Base-by-base conservation (phyloP, 2,113 vertebrate species). In the Notiomystis cincta region DNA sequence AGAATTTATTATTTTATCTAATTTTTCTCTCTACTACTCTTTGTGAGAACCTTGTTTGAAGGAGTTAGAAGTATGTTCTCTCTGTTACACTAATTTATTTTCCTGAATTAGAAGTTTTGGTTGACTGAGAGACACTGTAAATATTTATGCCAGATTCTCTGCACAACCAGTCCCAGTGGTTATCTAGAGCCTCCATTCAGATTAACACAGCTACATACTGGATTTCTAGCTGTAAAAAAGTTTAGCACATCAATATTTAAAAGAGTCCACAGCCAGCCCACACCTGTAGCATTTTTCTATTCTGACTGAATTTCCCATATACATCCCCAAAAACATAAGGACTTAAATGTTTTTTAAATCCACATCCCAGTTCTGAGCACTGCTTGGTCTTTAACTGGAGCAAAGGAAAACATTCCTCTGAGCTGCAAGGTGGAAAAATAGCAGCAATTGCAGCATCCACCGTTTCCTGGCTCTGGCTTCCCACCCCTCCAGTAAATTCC, bases 171-270 rank as follows among this genome's bases (percentile, higher is more conserved):
- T 31, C 35, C 66, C 27, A 72, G 44, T 25, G 44, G 37, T 56
- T 33, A 80, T 16, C 53, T 81, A 51, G 60, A 93, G 58, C 58
- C 54, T 87, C 66, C 66, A 38, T 51, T 77, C 45, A 90, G 20
- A 71, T 33, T 73, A 44, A 80, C 40, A 66, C 21, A 23, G 64
- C 22, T 85, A 28, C 62, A 25, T 18, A 25, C 15, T 51, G 51
- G 9, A 51, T 77, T 92, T 27, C 69, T 78, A 37, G 19, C 54
- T 73, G 33, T 50, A 71, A 81, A 54, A 80, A 24, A 60, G 15
- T 51, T 91, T 47, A 60, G 50, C 8, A 61, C 10, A 83, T 75
- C n/a, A 85, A 69, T 86, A 89, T 90, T 83, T 87, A 65, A 93
- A 95, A 16, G 35, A 86, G 15, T 42, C 27, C 51, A 57, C 14